Evolutionary conservation across 2,113 vertebrate species (phyloP), one percentile per base, ranked within the genome.

Genomic region (Notarius quadriscutis): DNA sequence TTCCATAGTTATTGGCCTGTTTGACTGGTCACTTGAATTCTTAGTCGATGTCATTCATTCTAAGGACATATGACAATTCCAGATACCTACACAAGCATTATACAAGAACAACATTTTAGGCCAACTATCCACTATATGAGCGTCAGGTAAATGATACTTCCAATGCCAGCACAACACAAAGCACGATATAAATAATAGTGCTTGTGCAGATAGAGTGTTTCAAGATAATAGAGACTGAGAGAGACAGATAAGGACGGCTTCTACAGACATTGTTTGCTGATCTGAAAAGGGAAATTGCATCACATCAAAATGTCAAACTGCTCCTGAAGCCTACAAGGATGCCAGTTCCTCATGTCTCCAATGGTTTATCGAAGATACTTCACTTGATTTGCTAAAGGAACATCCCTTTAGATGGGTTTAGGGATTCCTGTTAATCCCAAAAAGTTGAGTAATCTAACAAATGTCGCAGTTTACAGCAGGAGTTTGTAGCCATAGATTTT

Each of bases 251-350:
- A 27, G n/a, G 51, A 30, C 8, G 4, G 7, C 8, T 41, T 74
- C 20, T 25, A 11, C 48, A 77, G 74, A 77, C 48, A 51, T 51
- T 51, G 72, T 51, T 25, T 51, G 48, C 22, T 77, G 48, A 51
- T 77, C 74, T 51, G 41, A 53, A 79, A 79, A 80, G 78, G 78
- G 74, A 77, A 77, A 77, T 51, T 77, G 9, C 34, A 77, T 77
- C 74, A 51, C 22, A 74, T 27, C 51, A 55, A n/a, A 57, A 55
- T n/a, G 75, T 48, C 34, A 48, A 3, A 27, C 27, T 57, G 55
- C 25, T 55, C 20, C 51, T 15, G 51, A 55, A 55, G 55, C 34
- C n/a, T 18, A 57, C 78, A 20, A 34, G 34, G 27, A 58, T 58
- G 53, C 78, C 53, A 30, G 4, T 80, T 34, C 8, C 55, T 57